Evolutionary conservation across 2,888 invertebrate species (phyloP).

Genomic region (Frankliniella fusca): DNA sequence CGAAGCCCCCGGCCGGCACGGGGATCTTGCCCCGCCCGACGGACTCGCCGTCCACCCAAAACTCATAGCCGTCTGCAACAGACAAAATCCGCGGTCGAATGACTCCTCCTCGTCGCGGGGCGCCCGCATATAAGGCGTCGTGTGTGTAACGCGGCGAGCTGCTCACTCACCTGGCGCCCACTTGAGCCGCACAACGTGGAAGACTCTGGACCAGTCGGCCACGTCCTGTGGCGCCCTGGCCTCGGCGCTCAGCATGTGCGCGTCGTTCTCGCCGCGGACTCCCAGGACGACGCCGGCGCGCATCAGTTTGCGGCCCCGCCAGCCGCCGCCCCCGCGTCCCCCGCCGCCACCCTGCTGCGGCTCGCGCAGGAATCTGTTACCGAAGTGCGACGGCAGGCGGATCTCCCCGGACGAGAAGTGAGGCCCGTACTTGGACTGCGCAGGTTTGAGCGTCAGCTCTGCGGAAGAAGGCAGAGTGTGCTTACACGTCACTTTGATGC

Average conservation of each 20-base stretch:
- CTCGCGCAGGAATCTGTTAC: conserved; percentile 52
- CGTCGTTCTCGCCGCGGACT: neutral
- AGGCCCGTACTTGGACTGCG: conserved; percentile 59
- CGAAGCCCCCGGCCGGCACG: conserved; percentile 46
- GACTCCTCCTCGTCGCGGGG: no score
- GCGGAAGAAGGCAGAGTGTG: conserved; percentile 36
- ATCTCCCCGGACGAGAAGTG: conserved; percentile 64
- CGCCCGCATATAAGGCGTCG: no score
- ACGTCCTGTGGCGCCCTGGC: neutral
- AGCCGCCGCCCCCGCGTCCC: conserved; percentile 41
- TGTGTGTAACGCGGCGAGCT: no score
- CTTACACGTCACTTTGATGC: no score
- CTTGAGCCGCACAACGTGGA: conserved; percentile 47
- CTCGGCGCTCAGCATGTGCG: neutral
- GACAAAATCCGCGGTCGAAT: no score
- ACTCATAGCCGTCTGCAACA: neutral
- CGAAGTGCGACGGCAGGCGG: conserved; percentile 65
- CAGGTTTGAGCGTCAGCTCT: conserved; percentile 65
- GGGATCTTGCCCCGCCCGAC: conserved; percentile 31
- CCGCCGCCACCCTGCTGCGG: conserved; percentile 44
- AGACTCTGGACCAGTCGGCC: conserved; percentile 41
- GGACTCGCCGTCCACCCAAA: conserved; percentile 15
- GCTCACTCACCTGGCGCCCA: conserved; percentile 46
- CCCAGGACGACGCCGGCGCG: conserved; percentile 3
- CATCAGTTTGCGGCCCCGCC: conserved; percentile 41